phyloP scores from a whole-genome alignment of 2,797 vertebrate genomes.

The Ctenochaetus hawaiiensis region DNA sequence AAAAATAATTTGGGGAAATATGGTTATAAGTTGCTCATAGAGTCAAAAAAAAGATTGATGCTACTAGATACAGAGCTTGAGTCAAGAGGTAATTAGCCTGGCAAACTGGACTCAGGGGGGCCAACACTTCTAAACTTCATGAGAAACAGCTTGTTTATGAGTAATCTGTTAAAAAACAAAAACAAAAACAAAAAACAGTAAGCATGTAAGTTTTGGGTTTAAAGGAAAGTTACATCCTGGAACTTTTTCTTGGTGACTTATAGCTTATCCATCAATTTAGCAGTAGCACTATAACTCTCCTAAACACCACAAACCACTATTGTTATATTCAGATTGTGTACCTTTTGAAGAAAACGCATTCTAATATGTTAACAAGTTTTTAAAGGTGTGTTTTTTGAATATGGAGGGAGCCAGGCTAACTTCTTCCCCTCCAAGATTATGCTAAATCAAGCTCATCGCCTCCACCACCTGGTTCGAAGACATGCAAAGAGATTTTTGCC shows the following conservation, averaged over 20 bases:
- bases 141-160: background rate
- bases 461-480: no score
- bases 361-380: background rate
- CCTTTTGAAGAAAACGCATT: background rate
- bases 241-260: background rate
- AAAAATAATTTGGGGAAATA: no score
- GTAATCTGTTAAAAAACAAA: background rate
- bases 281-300: no score
- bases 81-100: background rate
- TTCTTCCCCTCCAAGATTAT: no score
- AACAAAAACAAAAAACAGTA: no score
- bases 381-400: background rate
- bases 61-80: background rate
- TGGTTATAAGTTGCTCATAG: background rate
- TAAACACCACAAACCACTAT: no score
- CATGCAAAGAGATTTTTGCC: no score
- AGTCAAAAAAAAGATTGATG: background rate
- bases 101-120: background rate
- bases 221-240: background rate
- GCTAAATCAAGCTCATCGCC: background rate
- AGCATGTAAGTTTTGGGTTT: background rate
- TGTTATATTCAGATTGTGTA: background rate
- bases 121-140: background rate
- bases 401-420: no score
- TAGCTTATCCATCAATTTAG: background rate